phyloP scores from a whole-genome alignment of 2,113 vertebrate species.

The Orycteropus afer region DNA sequence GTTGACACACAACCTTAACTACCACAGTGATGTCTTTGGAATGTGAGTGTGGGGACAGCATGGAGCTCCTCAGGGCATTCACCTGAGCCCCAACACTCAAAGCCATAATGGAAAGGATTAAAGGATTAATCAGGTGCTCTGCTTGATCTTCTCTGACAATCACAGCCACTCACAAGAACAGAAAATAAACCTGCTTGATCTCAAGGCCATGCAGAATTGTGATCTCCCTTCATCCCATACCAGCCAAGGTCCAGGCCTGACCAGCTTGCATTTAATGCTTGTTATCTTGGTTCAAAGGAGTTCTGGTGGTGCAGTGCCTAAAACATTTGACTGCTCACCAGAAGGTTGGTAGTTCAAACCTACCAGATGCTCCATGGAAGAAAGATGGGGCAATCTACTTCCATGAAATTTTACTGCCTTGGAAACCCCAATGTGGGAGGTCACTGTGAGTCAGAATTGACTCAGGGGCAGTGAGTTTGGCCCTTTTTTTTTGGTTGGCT shows the following conservation, averaged over 20 bases:
- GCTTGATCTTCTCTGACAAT: neutral
- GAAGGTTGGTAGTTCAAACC: no score
- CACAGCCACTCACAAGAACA: neutral
- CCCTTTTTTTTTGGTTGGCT: no score
- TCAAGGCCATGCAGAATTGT: neutral
- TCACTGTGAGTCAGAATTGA: no score
- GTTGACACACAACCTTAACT: no score
- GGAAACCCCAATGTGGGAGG: no score
- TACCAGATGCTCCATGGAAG: no score
- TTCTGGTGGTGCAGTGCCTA: no score
- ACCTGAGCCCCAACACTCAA: no score
- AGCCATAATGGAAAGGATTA: neutral
- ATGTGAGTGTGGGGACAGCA: neutral
- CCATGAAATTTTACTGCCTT: no score
- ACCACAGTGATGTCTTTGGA: neutral
- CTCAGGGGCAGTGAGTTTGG: no score
- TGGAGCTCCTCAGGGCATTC: neutral
- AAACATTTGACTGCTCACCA: no score
- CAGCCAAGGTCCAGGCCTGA: neutral
- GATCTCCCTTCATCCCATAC: accelerated
- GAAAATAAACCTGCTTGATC: neutral
- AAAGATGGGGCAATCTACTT: no score
- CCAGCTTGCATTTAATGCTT: neutral
- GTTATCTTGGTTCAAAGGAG: accelerated
- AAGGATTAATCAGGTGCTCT: neutral